phyloP scores from a whole-genome alignment of 1,140 invertebrate species.

The Drosophila truncata region DNA sequence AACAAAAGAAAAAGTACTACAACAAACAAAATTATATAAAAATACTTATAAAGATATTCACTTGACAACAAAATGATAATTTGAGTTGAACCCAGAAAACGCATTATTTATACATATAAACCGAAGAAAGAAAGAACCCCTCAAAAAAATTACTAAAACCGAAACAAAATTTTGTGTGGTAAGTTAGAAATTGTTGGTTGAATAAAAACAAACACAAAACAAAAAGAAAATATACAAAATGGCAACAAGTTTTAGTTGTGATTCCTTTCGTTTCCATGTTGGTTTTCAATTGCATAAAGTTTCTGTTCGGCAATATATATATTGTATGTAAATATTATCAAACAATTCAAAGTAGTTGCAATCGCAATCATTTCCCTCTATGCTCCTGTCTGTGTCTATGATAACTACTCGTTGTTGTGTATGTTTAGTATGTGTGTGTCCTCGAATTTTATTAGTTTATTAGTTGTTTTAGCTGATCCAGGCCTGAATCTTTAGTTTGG shows the following conservation, averaged over 20 bases:
- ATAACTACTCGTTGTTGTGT: constrained; percentile 27
- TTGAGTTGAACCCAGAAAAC: constrained; percentile 55
- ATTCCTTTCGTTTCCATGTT: constrained; percentile 53
- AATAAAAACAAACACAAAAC: constrained; percentile 57
- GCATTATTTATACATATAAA: constrained; percentile 73
- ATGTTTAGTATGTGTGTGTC: constrained; percentile 38
- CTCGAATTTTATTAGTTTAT: constrained; percentile 5
- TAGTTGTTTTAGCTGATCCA: constrained; percentile 11
- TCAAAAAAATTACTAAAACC: constrained; percentile 70
- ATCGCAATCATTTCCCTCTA: constrained; percentile 45
- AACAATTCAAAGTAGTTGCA: constrained; percentile 59
- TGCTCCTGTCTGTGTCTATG: constrained; percentile 45
- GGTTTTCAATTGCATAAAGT: constrained; percentile 76
- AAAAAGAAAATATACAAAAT: constrained; percentile 41
- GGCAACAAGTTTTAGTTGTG: constrained; percentile 60
- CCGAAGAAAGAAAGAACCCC: constrained; percentile 36
- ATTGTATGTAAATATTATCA: constrained; percentile 53
- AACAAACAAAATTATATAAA: constrained; percentile 76
- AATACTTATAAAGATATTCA: constrained; percentile 77
- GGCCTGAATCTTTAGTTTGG: constrained; percentile 18
- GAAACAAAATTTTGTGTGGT: constrained; percentile 85
- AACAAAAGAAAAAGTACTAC: constrained; percentile 56
- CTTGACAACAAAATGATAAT: constrained; percentile 67
- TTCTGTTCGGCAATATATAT: constrained; percentile 55
- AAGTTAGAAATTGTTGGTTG: constrained; percentile 84